Evolutionary conservation across 2,797 vertebrate genomes (phyloP).

Genomic region (Pangasius djambal): DNA sequence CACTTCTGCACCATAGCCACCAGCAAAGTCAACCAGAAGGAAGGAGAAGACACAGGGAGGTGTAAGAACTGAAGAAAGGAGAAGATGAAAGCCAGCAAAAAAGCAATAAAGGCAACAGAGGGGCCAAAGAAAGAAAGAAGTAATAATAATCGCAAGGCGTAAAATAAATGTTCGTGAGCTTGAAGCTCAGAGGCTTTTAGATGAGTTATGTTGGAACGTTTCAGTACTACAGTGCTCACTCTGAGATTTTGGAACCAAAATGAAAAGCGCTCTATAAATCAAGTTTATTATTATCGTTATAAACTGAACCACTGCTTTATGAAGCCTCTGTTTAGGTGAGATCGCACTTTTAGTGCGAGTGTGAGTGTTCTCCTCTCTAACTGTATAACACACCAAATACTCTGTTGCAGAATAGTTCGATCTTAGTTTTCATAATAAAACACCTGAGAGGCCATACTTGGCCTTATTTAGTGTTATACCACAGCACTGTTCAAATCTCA

Average conservation of each 20-base stretch:
- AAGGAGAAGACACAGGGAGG: constrained; percentile 17
- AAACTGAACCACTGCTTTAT: constrained; percentile 15
- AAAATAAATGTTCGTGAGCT: not conserved
- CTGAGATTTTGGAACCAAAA: constrained; percentile 17
- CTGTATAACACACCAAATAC: not conserved
- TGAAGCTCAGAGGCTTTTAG: constrained; percentile 11
- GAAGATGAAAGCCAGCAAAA: not conserved
- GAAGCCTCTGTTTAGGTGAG: not conserved
- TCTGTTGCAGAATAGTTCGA: not conserved
- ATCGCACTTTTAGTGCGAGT: not conserved
- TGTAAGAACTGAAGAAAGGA: not conserved
- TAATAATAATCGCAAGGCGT: constrained; percentile 2
- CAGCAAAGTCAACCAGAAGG: constrained; percentile 48
- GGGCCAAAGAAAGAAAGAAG: constrained; percentile 1
- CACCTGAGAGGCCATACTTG: not conserved
- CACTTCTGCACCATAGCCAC: constrained; percentile 40
- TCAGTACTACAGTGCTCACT: not conserved
- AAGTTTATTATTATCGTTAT: constrained; percentile 16
- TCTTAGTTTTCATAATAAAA: not conserved
- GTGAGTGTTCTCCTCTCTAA: not conserved
- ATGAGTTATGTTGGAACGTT: constrained; percentile 2
- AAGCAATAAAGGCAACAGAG: not conserved
- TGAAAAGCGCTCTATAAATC: constrained; percentile 1
- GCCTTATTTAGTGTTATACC: not conserved
- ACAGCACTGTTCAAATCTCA: not conserved